Percentiles rank a stretch among this genome's conserved stretches.
Evolutionary conservation across 2,888 invertebrate species (phyloP).

Genomic region (Synanthedon formicaeformis): DNA sequence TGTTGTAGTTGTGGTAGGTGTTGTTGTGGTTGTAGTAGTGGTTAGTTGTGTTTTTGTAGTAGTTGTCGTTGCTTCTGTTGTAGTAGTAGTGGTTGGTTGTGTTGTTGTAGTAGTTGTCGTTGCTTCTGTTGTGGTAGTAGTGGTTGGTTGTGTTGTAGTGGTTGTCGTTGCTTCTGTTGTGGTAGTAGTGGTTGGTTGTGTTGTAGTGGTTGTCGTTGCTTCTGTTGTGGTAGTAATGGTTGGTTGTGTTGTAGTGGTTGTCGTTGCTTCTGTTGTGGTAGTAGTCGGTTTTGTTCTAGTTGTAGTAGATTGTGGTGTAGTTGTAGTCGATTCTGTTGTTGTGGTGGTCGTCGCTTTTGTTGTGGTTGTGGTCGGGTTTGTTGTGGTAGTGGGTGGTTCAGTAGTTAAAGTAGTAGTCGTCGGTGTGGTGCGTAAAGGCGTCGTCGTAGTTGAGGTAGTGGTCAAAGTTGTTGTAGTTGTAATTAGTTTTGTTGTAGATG

Average conservation of each 20-base stretch:
- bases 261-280: background rate
- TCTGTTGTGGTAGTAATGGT: slow-evolving; percentile 1
- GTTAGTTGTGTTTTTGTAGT: slow-evolving; percentile 4
- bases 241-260: background rate
- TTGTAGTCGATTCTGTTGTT: slow-evolving; percentile 1
- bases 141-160: slow-evolving; percentile 5
- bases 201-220: slow-evolving; percentile 3
- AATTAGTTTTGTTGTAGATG: slow-evolving; percentile 1
- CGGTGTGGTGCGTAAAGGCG: background rate
- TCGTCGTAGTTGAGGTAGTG: slow-evolving; percentile 1
- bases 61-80: slow-evolving; percentile 3
- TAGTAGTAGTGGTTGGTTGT: slow-evolving; percentile 11
- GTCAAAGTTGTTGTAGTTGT: background rate
- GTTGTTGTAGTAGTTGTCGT: slow-evolving; percentile 6
- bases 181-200: slow-evolving; percentile 2
- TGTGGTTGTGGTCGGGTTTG: slow-evolving; percentile 2
- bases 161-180: slow-evolving; percentile 6
- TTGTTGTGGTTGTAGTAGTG: slow-evolving; percentile 2
- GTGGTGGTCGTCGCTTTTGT: slow-evolving; percentile 1
- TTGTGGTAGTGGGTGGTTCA: slow-evolving; percentile 14
- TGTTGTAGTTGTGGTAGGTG: slow-evolving; percentile 3
- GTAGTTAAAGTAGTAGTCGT: slow-evolving; percentile 11
- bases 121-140: slow-evolving; percentile 6
- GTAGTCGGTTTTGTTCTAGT: background rate
- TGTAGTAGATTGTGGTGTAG: slow-evolving; percentile 3